These are phyloP conservation scores for Acanthococcus lagerstroemiae DNA, from an alignment of 2,888 invertebrate species.

Conservation along the genomic window DNA sequence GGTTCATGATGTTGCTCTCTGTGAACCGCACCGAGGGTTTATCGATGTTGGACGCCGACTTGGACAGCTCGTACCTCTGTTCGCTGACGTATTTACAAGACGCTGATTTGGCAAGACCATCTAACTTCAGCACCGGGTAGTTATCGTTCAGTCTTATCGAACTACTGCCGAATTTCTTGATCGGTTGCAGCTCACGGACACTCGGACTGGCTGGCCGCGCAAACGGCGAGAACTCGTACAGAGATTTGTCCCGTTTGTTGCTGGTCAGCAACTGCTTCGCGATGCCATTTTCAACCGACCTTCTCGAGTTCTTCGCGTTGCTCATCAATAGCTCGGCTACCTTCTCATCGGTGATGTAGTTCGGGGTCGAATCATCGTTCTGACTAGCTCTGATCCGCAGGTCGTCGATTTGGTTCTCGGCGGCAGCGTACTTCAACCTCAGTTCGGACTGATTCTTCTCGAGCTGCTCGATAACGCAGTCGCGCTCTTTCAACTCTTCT, in stretches of 20 bases:
- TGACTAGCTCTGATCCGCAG: constrained; percentile 16
- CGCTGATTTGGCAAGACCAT: not conserved
- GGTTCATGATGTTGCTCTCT: constrained; percentile 8
- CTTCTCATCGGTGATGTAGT: constrained; percentile 20
- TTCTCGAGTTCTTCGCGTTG: not conserved
- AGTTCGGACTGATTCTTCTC: constrained; percentile 21
- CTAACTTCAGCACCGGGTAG: constrained; percentile 12
- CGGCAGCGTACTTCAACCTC: constrained; percentile 23
- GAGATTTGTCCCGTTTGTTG: not conserved
- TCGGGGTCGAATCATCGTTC: constrained; percentile 11
- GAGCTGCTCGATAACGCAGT: constrained; percentile 28
- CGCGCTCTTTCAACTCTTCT: constrained; percentile 26
- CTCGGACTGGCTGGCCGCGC: not conserved
- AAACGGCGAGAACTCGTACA: not conserved
- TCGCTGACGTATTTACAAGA: constrained; percentile 12
- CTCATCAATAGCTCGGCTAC: constrained; percentile 16
- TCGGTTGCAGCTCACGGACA: constrained; percentile 5
- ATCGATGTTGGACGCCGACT: constrained; percentile 20
- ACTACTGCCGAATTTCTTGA: constrained; percentile 10
- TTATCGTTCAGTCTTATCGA: not conserved
- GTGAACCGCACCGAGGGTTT: constrained; percentile 6
- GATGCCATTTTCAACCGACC: not conserved
- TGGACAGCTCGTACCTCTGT: constrained; percentile 7
- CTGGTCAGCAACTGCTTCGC: not conserved
- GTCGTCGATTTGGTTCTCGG: constrained; percentile 24